Conservation (phyloP, 2,797 vertebrate species). For the Apodemus agrarius region DNA sequence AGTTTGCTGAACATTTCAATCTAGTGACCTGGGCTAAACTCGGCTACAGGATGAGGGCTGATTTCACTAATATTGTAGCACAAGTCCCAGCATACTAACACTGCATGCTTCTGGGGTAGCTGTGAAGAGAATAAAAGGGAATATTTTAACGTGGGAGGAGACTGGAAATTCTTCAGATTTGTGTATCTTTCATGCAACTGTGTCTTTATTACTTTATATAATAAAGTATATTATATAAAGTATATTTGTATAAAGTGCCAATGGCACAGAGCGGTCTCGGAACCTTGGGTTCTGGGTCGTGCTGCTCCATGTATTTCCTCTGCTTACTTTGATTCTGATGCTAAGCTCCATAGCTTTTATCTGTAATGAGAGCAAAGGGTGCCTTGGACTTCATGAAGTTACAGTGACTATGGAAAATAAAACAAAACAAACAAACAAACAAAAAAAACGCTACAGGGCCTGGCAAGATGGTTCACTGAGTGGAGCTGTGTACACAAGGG, state of each 20-base stretch:
- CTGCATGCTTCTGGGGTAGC: neutral
- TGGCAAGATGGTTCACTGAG: neutral
- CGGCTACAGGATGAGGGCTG: neutral
- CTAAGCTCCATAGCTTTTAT: neutral
- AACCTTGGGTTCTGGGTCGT: neutral
- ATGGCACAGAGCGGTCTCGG: neutral
- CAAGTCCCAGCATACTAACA: neutral
- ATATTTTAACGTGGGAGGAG: neutral
- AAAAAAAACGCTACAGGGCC: neutral
- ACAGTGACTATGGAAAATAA: neutral
- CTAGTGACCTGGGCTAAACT: neutral
- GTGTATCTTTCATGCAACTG: neutral
- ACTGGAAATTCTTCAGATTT: neutral
- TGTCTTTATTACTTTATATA: neutral
- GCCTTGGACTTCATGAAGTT: neutral
- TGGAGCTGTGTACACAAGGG: neutral
- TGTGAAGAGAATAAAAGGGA: neutral
- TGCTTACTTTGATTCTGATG: neutral
- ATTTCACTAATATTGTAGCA: neutral
- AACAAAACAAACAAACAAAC: neutral
- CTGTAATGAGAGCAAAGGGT: neutral
- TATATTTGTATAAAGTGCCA: too few relatives aligned
- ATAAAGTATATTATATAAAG: too few relatives aligned
- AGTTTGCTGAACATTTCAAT: neutral
- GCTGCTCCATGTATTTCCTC: neutral